A percentile compares a stretch with the other conserved stretches of the same genome.
These are phyloP conservation scores for Steatocranus sp. DNA, from an alignment of 2,797 vertebrate genomes.

Conservation along the genomic window DNA sequence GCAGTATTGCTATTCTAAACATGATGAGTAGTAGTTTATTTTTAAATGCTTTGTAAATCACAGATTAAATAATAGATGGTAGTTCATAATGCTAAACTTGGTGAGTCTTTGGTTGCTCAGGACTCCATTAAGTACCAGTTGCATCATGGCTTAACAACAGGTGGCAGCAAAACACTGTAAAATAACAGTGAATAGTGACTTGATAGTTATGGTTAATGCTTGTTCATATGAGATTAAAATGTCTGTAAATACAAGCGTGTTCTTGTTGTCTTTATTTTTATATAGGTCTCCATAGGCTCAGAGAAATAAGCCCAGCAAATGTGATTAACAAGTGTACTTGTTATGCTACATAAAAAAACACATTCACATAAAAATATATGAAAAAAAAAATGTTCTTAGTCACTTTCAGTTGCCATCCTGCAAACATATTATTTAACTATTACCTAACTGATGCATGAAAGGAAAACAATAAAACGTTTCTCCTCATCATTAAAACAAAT, in stretches of 20 bases:
- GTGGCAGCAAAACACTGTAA: constrained; percentile 64
- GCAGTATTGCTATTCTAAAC: background rate
- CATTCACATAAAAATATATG: background rate
- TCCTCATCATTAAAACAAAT: background rate
- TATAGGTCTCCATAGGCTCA: background rate
- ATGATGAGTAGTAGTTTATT: background rate
- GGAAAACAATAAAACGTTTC: background rate
- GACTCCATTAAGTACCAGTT: background rate
- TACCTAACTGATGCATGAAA: background rate
- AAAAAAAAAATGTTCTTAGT: background rate
- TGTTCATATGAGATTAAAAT: constrained; percentile 15
- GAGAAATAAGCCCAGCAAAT: background rate
- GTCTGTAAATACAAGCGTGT: background rate
- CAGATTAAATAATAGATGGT: background rate
- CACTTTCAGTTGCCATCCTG: background rate
- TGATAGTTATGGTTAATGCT: background rate
- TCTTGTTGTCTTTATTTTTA: background rate
- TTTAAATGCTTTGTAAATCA: background rate
- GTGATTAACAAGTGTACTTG: background rate
- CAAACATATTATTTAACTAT: background rate
- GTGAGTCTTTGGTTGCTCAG: background rate
- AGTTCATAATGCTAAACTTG: background rate
- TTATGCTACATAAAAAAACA: background rate
- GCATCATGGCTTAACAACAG: constrained; percentile 41
- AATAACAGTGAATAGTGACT: background rate